Evolutionary conservation across 2,888 invertebrate genomes (phyloP).

Genomic region (Sepioteuthis lessoniana): DNA sequence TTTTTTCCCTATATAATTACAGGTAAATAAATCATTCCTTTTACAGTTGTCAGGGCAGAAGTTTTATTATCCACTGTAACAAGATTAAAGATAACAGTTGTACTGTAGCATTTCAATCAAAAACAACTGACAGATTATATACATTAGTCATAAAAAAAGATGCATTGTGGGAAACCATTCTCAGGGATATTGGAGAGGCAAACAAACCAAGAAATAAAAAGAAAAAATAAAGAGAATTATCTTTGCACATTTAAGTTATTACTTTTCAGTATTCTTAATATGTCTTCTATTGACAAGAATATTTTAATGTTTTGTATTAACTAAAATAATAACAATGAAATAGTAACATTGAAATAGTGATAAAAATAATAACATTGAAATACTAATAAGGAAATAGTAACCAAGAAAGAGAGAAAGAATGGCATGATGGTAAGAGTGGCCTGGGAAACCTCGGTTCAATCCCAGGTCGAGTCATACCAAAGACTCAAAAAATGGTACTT

Average conservation of each 20-base stretch:
- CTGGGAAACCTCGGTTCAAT: no score
- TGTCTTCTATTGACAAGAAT: background rate
- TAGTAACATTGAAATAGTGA: background rate
- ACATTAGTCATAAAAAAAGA: constrained; percentile 11
- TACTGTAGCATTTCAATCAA: background rate
- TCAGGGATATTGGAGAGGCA: background rate
- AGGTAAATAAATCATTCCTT: constrained; percentile 21
- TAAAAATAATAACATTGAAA: no score
- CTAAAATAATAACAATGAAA: background rate
- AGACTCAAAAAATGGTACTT: no score
- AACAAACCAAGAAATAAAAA: background rate
- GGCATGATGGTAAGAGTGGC: no score
- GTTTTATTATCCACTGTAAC: constrained; percentile 8
- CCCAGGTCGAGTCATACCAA: no score
- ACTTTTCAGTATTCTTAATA: background rate
- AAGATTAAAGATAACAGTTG: background rate
- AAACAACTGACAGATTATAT: background rate
- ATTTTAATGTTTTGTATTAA: background rate
- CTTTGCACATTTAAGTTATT: background rate
- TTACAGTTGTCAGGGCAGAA: background rate
- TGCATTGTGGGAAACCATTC: constrained; percentile 11
- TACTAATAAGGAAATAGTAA: no score
- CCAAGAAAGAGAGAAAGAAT: no score
- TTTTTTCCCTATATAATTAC: background rate
- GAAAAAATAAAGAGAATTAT: background rate